Conservation (phyloP, 2,113 vertebrate genomes). For the Apaloderma vittatum region DNA sequence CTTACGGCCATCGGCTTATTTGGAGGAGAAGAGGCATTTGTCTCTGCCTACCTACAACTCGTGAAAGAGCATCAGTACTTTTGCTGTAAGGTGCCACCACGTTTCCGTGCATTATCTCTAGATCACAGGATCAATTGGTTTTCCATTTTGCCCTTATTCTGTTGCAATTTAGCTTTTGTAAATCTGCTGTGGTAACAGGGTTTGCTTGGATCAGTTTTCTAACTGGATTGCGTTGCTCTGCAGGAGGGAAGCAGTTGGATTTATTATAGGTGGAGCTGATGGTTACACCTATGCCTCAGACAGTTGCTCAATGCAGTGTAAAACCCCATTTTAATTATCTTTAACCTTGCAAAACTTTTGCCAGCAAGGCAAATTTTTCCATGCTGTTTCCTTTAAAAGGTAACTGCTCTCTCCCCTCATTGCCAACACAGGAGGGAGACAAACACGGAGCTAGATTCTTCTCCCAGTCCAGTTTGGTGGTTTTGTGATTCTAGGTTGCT, state of each 20-base stretch:
- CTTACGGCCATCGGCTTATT: not conserved
- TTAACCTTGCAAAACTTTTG: not conserved
- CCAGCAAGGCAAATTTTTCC: not conserved
- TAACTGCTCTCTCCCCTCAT: not conserved
- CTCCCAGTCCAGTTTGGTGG: not conserved
- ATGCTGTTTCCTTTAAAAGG: not conserved
- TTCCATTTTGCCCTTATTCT: not conserved
- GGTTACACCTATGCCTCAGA: conserved; percentile 3
- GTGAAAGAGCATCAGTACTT: not conserved
- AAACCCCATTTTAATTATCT: not conserved
- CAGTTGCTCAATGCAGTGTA: conserved; percentile 10
- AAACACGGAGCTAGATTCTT: not conserved
- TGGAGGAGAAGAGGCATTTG: not conserved
- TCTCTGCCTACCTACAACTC: accelerated
- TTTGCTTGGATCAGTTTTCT: not conserved
- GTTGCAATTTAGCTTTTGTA: not conserved
- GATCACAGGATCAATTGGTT: not conserved
- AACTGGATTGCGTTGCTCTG: accelerated
- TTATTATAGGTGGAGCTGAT: conserved; percentile 5
- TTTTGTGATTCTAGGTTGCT: not conserved
- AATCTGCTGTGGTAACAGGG: not conserved
- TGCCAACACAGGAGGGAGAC: not conserved
- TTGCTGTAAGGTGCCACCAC: accelerated
- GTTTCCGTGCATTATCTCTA: not conserved
- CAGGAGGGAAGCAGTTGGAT: not conserved